Evolutionary conservation across 2,113 vertebrate species (phyloP).

Genomic region (Morone chrysops): DNA sequence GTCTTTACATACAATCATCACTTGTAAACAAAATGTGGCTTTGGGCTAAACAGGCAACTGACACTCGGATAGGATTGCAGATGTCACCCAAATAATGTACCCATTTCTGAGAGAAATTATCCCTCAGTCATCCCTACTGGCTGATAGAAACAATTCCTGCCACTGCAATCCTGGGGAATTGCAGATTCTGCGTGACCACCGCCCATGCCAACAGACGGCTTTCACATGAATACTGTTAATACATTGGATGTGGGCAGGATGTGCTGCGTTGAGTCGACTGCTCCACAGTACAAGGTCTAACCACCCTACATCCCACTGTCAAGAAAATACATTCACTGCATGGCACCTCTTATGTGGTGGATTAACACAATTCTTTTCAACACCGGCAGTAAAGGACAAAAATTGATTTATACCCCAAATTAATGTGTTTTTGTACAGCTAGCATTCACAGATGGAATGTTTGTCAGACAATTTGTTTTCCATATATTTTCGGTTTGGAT

Average conservation of each 20-base stretch:
- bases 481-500: slow-evolving; percentile 70
- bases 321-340: slow-evolving; percentile 82
- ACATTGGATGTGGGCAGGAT: slow-evolving; percentile 66
- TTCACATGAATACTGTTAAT: slow-evolving; percentile 72
- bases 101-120: slow-evolving; percentile 56
- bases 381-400: slow-evolving; percentile 53
- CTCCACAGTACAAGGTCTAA: slow-evolving; percentile 70
- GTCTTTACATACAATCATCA: slow-evolving; percentile 84
- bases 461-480: slow-evolving; percentile 78
- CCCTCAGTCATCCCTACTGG: slow-evolving; percentile 48
- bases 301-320: slow-evolving; percentile 74
- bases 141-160: slow-evolving; percentile 55
- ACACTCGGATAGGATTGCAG: slow-evolving; percentile 56
- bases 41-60: slow-evolving; percentile 80
- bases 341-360: slow-evolving; percentile 73
- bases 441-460: slow-evolving; percentile 80
- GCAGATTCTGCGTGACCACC: slow-evolving; percentile 48
- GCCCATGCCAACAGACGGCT: slow-evolving; percentile 50
- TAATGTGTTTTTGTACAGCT: slow-evolving; percentile 26
- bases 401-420: slow-evolving; percentile 39
- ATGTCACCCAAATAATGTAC: slow-evolving; percentile 50
- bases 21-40: slow-evolving; percentile 85
- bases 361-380: slow-evolving; percentile 67
- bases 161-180: slow-evolving; percentile 58
- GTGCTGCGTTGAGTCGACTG: slow-evolving; percentile 57